Percentiles rank a stretch among this genome's conserved stretches.
Conservation (phyloP, 2,797 vertebrate genomes). For the Crenichthys baileyi region DNA sequence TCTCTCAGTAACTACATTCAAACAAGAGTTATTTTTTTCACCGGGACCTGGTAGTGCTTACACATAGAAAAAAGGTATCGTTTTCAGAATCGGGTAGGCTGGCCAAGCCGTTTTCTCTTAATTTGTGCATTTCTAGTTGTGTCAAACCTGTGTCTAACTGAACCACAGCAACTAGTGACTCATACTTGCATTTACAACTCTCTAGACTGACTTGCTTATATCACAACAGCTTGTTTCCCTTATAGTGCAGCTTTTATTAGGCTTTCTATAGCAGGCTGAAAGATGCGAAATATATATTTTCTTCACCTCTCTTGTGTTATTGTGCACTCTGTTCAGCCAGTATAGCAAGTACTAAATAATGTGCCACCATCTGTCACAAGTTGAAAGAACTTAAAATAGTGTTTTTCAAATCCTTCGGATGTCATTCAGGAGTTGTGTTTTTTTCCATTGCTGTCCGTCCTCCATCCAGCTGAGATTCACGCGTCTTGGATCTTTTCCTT, state of each 20-base stretch:
- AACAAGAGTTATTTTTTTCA: neutral
- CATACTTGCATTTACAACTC: conserved; percentile 20
- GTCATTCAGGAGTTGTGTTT: conserved; percentile 36
- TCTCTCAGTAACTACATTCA: neutral
- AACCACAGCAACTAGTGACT: conserved; percentile 28
- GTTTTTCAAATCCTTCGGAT: conserved; percentile 14
- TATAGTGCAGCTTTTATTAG: conserved; percentile 13
- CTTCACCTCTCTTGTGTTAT: neutral
- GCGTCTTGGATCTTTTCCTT: conserved; percentile 12
- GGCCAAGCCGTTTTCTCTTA: neutral
- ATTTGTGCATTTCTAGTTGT: conserved; percentile 3
- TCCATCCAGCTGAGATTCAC: conserved; percentile 20
- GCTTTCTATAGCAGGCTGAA: conserved; percentile 10
- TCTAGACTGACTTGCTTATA: neutral
- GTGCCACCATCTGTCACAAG: conserved; percentile 13
- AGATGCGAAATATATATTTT: conserved; percentile 5
- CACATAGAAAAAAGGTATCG: neutral
- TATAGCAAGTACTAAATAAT: neutral
- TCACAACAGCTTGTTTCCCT: neutral
- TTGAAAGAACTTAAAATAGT: conserved; percentile 3
- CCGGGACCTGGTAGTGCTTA: too few species aligned
- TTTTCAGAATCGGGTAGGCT: neutral
- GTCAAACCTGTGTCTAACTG: conserved; percentile 24
- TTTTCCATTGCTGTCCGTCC: conserved; percentile 5
- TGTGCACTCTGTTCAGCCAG: neutral